A percentile compares a stretch with the other conserved stretches of the same genome.
phyloP scores from a whole-genome alignment of 2,113 vertebrate species.

The Embiotoca jacksoni region DNA sequence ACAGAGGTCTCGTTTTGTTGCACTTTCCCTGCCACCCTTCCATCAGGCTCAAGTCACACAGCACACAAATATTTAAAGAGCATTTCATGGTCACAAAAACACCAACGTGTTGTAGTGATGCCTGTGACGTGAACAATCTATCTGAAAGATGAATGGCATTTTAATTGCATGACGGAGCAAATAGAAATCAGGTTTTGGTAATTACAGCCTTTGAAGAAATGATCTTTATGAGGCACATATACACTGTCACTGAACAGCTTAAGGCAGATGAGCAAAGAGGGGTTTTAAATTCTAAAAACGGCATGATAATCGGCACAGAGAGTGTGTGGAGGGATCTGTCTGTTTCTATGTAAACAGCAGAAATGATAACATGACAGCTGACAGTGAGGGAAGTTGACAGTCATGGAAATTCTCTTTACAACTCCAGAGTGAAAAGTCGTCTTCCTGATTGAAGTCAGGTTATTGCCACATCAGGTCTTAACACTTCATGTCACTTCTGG shows the following conservation, averaged over 20 bases:
- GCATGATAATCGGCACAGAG: not conserved
- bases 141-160: too few species aligned
- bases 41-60: not conserved
- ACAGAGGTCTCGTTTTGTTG: not conserved
- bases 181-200: not conserved
- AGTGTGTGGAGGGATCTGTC: not conserved
- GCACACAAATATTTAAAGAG: not conserved
- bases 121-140: too few species aligned
- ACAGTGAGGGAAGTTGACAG: not conserved
- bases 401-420: not conserved
- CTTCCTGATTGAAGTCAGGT: not conserved
- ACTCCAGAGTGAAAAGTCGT: not conserved
- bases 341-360: not conserved
- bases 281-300: constrained; percentile 15
- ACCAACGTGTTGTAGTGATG: not conserved
- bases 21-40: not conserved
- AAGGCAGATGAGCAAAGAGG: constrained; percentile 6
- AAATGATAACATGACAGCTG: constrained; percentile 6
- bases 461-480: not conserved
- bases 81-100: not conserved
- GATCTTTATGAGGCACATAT: not conserved
- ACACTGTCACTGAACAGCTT: not conserved
- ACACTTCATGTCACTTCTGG: not conserved
- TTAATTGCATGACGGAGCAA: not conserved
- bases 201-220: constrained; percentile 6